These are phyloP conservation scores for Zaprionus obscuricornis DNA, from an alignment of 2,888 invertebrate species.

Conservation along the genomic window DNA sequence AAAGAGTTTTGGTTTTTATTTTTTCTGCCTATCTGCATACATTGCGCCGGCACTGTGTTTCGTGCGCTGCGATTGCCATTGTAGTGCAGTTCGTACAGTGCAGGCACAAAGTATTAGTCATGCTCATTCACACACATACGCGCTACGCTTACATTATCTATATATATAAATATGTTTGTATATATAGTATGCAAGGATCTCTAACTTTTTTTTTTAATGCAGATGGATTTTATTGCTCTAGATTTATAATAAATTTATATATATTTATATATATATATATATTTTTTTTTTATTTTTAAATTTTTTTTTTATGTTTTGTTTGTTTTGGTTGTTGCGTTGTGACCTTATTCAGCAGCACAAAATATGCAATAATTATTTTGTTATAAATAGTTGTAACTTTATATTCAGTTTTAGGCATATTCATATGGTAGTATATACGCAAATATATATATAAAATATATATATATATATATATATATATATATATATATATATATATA, in stretches of 20 bases:
- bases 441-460: constrained; percentile 14
- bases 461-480: constrained; percentile 7
- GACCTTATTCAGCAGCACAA: constrained; percentile 77
- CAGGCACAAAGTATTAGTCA: constrained; percentile 42
- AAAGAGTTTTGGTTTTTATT: constrained; percentile 24
- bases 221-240: constrained; percentile 62
- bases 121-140: constrained; percentile 2
- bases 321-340: constrained; percentile 68
- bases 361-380: constrained; percentile 67
- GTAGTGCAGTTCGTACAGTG: constrained; percentile 40
- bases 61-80: constrained; percentile 23
- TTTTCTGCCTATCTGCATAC: constrained; percentile 29
- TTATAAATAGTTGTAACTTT: constrained; percentile 54
- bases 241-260: constrained; percentile 52
- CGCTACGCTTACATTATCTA: constrained; percentile 21
- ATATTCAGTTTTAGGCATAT: constrained; percentile 49
- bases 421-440: constrained; percentile 26
- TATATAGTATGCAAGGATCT: no score
- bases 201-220: constrained; percentile 36
- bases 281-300: constrained; percentile 5
- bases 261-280: constrained; percentile 34
- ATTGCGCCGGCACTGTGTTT: constrained; percentile 49
- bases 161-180: constrained; percentile 26
- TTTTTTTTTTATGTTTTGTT: constrained; percentile 22
- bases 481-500: constrained; percentile 17